These are phyloP conservation scores for Paragorgia papillata DNA, from an alignment of 92 coral and sea anemone genomes.

Conservation along the genomic window DNA sequence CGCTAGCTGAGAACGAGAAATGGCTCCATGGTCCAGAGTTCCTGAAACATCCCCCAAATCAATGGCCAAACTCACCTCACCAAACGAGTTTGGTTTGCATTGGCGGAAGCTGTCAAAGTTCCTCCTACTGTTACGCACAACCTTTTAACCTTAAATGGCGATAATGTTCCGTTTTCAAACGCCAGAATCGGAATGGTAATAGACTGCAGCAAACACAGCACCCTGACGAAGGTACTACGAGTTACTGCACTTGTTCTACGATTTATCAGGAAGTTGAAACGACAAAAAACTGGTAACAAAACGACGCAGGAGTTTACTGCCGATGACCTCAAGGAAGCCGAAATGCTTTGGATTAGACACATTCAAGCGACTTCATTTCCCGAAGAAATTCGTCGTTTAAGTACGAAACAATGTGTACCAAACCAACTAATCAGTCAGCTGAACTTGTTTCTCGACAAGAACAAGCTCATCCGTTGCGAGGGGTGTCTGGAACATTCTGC, in stretches of 20 bases:
- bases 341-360: not conserved
- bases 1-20: too few species aligned
- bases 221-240: not conserved
- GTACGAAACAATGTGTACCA: not conserved
- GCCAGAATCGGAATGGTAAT: not conserved
- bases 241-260: not conserved
- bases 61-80: too few species aligned
- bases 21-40: too few species aligned
- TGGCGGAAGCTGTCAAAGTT: too few species aligned
- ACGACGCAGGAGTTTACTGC: not conserved
- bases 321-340: not conserved
- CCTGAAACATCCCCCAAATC: too few species aligned
- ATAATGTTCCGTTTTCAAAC: not conserved
- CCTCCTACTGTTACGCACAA: too few species aligned
- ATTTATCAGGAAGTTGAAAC: not conserved
- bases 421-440: constrained; percentile 12
- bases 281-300: not conserved
- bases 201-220: not conserved
- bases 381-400: not conserved
- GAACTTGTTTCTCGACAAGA: constrained; percentile 9
- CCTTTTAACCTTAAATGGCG: too few species aligned
- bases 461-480: not conserved
- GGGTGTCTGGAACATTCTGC: not conserved
- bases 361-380: not conserved
- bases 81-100: too few species aligned